phyloP scores from a whole-genome alignment of 2,888 invertebrate genomes.

The Spatulosminthurus flaviceps region DNA sequence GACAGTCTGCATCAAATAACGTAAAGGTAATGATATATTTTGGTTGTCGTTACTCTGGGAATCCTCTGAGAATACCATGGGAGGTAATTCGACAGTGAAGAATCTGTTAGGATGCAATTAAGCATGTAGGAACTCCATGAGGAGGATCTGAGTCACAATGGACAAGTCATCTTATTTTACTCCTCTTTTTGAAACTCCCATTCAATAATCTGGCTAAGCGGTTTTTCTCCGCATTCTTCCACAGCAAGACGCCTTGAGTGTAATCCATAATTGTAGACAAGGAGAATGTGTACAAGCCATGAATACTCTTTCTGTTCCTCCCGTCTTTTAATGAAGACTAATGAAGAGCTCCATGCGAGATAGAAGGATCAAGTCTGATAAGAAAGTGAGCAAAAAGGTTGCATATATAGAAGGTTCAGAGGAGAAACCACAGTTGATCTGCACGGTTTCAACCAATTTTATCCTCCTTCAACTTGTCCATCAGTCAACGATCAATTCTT shows the following conservation, averaged over 20 bases:
- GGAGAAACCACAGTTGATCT: not conserved
- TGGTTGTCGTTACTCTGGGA: conserved; percentile 8
- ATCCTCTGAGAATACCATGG: conserved; percentile 20
- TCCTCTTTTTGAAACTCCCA: not conserved
- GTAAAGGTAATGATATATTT: not conserved
- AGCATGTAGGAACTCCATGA: conserved; percentile 30
- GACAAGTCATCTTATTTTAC: conserved; percentile 16
- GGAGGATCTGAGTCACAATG: conserved; percentile 3
- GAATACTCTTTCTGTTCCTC: not conserved
- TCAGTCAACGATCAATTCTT: conserved; percentile 16
- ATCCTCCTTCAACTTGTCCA: not conserved
- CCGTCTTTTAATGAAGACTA: not conserved
- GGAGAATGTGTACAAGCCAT: too few species aligned
- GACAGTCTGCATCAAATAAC: conserved; percentile 9
- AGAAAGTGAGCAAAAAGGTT: not conserved
- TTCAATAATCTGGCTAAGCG: conserved; percentile 7
- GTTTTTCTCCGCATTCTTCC: conserved; percentile 30
- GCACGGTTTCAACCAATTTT: conserved; percentile 38
- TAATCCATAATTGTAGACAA: conserved; percentile 21
- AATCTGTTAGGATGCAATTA: conserved; percentile 20
- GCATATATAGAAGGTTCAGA: not conserved
- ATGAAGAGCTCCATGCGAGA: conserved; percentile 24
- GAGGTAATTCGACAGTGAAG: conserved; percentile 27
- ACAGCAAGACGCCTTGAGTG: conserved; percentile 20
- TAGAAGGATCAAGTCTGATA: not conserved